Evolutionary conservation across 2,888 invertebrate species (phyloP).

Genomic region (Papilio protenor): DNA sequence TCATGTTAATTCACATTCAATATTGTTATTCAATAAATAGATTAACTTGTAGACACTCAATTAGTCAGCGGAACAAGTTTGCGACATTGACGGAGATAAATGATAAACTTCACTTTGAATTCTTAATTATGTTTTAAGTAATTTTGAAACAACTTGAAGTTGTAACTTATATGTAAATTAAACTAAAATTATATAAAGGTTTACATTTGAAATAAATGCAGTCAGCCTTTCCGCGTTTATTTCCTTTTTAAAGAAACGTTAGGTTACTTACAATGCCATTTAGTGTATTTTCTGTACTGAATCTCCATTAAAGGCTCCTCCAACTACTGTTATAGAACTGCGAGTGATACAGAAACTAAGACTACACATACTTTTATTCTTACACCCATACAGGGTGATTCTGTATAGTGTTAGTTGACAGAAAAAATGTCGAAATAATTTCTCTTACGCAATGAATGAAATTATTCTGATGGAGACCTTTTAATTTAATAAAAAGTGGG

Average conservation of each 20-base stretch:
- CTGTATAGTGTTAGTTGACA: neutral
- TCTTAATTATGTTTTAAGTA: constrained; percentile 22
- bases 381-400: too few relatives aligned
- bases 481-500: constrained; percentile 23
- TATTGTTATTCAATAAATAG: constrained; percentile 23
- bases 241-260: neutral
- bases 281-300: too few relatives aligned
- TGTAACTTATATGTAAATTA: neutral
- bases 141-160: constrained; percentile 14
- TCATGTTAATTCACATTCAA: neutral
- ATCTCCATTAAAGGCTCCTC: too few relatives aligned
- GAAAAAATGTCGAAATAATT: neutral
- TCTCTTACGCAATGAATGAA: neutral
- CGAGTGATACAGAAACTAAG: neutral
- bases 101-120: constrained; percentile 29
- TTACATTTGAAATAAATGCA: neutral
- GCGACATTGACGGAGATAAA: constrained; percentile 28
- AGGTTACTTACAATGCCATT: too few relatives aligned
- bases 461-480: constrained; percentile 3
- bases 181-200: neutral
- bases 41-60: constrained; percentile 24
- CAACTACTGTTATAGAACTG: too few relatives aligned
- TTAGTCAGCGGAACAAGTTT: constrained; percentile 21
- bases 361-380: neutral
- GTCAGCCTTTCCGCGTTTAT: neutral